Evolutionary conservation across 2,888 invertebrate genomes (phyloP), one percentile per base, ranked within the genome.

Genomic region (Gymnoscelis rufifasciata): DNA sequence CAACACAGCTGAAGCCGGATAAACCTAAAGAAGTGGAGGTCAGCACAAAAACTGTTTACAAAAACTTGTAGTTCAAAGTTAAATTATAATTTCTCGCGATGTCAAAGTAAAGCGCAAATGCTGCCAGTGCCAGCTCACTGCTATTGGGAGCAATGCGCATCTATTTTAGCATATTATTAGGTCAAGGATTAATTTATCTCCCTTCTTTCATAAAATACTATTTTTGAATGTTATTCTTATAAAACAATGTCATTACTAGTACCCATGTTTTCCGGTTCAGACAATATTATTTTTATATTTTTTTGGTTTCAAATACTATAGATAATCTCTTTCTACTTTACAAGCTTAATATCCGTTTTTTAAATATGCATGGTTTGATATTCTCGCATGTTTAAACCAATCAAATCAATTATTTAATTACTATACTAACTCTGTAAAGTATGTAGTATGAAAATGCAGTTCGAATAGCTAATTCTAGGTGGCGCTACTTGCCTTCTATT

Each of bases 21-120:
- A 71, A 70, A 59, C 78, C 80, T 7, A 80, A 81, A 78, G 88
- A 88, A 81, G 84, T 84, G 55, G 88, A 88, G 88, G 88, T 88
- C 81, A 88, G 88, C 77, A 57, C 61, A 67, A 36, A 51, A 12
- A 50, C 41, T 44, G 41, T 26, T 42, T 29, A 37, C 27, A 31
- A 11, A 49, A 36, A 52, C 15, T 44, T 44, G 15, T 26, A 41
- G 31, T 42, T 38, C 44, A 42, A 44, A 55, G 46, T 52, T 52
- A 48, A 58, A 52, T 54, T 51, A n/a, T n/a, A 47, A 45, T 52
- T 51, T 26, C 42, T 49, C 41, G 47, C 41, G 46, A 43, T 51
- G 38, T 53, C 35, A 50, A 51, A 51, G 47, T 48, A 71, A 48
- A 66, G 68, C 74, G 73, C 74, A 74, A 68, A 72, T 71, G 71